These are phyloP conservation scores for Grammomys surdaster DNA, from an alignment of 2,113 vertebrate genomes.

Conservation along the genomic window DNA sequence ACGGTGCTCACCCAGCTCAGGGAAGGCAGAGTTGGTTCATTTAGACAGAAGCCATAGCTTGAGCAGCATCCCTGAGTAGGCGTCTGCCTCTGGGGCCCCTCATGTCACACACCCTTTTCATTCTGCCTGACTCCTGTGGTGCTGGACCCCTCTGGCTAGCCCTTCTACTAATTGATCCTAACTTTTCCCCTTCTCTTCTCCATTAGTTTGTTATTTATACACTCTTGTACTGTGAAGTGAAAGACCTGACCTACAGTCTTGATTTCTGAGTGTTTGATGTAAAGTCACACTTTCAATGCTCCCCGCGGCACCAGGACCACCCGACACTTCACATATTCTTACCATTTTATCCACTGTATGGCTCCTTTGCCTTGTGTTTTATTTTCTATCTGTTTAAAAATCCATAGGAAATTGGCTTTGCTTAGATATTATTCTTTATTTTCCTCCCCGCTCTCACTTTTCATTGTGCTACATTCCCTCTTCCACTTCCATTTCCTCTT, in stretches of 20 bases:
- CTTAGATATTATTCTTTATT: background rate
- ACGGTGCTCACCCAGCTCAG: no score
- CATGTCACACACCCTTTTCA: no score
- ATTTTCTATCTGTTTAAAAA: background rate
- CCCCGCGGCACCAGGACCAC: background rate
- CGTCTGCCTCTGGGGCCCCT: background rate
- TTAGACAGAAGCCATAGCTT: background rate
- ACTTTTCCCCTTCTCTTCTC: background rate
- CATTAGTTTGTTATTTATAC: background rate
- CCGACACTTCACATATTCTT: background rate
- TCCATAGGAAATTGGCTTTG: background rate
- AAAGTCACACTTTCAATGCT: background rate
- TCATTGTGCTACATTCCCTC: background rate
- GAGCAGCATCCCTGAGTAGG: background rate
- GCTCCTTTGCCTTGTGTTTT: background rate
- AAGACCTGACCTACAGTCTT: background rate
- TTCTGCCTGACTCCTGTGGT: background rate
- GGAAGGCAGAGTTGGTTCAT: background rate
- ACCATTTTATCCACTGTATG: background rate
- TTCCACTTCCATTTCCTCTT: background rate
- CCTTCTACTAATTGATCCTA: background rate
- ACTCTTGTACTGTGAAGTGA: background rate
- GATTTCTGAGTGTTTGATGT: background rate
- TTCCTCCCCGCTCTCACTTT: fast-evolving
- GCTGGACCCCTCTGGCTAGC: no score